Evolutionary conservation across 1,140 invertebrate species (phyloP).

Genomic region (Caerostris extrusa): DNA sequence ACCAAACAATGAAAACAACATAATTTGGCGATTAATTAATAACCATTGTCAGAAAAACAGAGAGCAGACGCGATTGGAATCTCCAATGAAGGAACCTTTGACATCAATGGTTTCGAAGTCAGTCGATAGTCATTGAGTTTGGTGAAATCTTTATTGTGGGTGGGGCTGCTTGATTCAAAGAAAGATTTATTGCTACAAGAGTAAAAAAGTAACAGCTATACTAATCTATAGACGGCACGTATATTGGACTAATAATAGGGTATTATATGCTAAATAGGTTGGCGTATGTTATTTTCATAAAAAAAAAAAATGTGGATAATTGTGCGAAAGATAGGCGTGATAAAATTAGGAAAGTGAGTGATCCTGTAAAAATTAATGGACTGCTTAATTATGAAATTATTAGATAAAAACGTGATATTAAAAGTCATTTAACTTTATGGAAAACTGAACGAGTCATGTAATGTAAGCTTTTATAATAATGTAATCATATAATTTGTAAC

Average conservation of each 20-base stretch:
- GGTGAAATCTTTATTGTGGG: conserved; percentile 6
- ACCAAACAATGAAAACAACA: conserved; percentile 24
- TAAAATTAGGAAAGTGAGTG: neutral
- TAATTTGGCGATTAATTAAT: conserved; percentile 32
- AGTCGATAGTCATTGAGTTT: neutral
- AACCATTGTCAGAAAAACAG: neutral
- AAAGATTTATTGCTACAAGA: neutral
- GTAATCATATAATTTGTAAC: no score
- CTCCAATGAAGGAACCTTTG: conserved; percentile 24
- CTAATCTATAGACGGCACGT: neutral
- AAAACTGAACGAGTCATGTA: no score
- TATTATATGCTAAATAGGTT: conserved; percentile 17
- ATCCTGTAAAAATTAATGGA: neutral
- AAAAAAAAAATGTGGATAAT: neutral
- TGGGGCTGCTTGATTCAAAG: neutral
- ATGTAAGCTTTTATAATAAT: no score
- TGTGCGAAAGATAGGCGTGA: neutral
- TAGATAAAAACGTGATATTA: no score
- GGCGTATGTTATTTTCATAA: neutral
- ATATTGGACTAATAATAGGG: neutral
- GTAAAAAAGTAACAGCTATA: neutral
- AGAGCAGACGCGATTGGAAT: conserved; percentile 26
- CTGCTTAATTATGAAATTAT: no score
- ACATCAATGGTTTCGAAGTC: neutral
- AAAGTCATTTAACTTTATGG: no score